Conservation (phyloP, 2,797 vertebrate species). For the Liparis tanakae region DNA sequence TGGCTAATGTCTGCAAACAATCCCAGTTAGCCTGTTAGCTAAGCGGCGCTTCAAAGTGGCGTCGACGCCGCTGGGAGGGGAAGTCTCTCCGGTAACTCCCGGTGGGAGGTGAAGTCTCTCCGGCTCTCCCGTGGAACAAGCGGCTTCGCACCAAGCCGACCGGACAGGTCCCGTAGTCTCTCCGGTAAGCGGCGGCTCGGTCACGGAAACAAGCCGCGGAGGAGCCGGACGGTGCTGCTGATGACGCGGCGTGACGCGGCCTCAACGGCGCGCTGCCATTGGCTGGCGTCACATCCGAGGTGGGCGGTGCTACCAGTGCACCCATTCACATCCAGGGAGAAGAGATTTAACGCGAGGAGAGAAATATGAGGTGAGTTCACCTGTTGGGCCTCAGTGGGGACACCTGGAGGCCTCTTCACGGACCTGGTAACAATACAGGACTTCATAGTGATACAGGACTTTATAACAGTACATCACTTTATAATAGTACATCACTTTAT, state of each 20-base stretch:
- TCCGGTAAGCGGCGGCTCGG: constrained; percentile 65
- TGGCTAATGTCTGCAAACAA: constrained; percentile 71
- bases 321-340: constrained; percentile 75
- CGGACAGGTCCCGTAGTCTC: neutral
- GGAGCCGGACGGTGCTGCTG: constrained; percentile 71
- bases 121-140: no score
- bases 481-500: no score
- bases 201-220: constrained; percentile 20
- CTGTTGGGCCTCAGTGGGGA: neutral
- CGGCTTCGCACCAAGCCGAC: neutral
- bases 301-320: constrained; percentile 84
- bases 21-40: constrained; percentile 79
- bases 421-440: no score
- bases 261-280: constrained; percentile 82
- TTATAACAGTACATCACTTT: no score
- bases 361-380: neutral
- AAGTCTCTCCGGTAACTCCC: constrained; percentile 34
- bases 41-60: constrained; percentile 64
- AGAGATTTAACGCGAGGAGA: neutral
- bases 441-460: no score
- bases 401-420: no score
- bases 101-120: constrained; percentile 52
- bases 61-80: constrained; percentile 50
- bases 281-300: constrained; percentile 84
- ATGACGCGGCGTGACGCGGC: constrained; percentile 87